These are phyloP conservation scores for Mesaphorura yosii DNA, from an alignment of 1,140 invertebrate genomes.

Conservation along the genomic window DNA sequence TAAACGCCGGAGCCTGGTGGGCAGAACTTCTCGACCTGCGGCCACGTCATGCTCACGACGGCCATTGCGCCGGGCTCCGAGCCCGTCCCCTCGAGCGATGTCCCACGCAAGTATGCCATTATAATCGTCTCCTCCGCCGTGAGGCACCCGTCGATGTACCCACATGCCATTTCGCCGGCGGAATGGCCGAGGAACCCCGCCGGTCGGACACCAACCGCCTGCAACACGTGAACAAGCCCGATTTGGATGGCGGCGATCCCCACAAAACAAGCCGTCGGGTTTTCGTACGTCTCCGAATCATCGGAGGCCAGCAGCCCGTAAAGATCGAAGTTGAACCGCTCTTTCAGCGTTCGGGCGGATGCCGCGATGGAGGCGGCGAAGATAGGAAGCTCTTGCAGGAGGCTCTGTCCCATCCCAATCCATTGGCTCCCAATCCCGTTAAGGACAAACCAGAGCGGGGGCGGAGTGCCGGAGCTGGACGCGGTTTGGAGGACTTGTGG, in stretches of 20 bases:
- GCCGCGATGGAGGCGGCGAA: conserved; percentile 65
- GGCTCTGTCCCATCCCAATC: conserved; percentile 76
- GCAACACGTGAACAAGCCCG: not conserved
- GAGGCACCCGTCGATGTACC: conserved; percentile 88
- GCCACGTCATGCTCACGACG: conserved; percentile 72
- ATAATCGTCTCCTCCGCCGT: conserved; percentile 83
- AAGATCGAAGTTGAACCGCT: conserved; percentile 64
- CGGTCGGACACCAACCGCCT: not conserved
- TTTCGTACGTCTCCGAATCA: conserved; percentile 28
- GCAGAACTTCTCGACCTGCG: conserved; percentile 59
- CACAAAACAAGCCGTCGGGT: not conserved
- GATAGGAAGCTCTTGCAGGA: conserved; percentile 60
- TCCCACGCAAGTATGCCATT: conserved; percentile 82
- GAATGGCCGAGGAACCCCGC: conserved; percentile 6
- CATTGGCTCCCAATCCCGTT: conserved; percentile 95
- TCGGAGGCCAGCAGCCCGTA: conserved; percentile 52
- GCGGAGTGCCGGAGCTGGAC: too few species aligned
- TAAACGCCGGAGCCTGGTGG: conserved; percentile 53
- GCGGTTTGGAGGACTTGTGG: conserved; percentile 44
- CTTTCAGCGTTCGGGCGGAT: conserved; percentile 59
- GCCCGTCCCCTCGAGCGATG: conserved; percentile 65
- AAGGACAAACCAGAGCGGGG: conserved; percentile 85
- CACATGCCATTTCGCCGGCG: conserved; percentile 43
- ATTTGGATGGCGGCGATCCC: conserved; percentile 46
- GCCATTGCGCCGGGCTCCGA: conserved; percentile 67